Evolutionary conservation across 2,113 vertebrate genomes (phyloP).

Genomic region (Vidua chalybeata): DNA sequence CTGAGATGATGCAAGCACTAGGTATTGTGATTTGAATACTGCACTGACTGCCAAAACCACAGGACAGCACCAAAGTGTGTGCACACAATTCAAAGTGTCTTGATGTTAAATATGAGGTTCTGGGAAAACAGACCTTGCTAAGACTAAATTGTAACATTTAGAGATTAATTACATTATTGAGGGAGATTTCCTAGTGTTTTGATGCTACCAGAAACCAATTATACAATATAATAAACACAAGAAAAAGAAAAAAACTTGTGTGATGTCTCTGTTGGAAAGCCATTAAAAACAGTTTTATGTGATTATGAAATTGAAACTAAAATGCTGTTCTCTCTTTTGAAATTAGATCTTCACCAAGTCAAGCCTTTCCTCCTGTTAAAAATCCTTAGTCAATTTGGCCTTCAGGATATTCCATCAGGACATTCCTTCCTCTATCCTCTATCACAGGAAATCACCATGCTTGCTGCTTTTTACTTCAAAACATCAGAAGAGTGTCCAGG

Average conservation of each 20-base stretch:
- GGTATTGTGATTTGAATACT: neutral
- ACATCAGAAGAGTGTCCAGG: fast-evolving
- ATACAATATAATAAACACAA: neutral
- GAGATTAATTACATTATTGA: neutral
- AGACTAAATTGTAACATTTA: neutral
- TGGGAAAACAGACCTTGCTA: neutral
- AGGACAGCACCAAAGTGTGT: neutral
- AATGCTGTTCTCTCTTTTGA: neutral
- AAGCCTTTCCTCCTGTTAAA: neutral
- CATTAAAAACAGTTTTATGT: neutral
- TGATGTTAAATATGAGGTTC: neutral
- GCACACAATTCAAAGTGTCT: neutral
- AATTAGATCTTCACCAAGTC: neutral
- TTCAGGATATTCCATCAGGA: neutral
- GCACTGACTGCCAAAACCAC: neutral
- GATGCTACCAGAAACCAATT: neutral
- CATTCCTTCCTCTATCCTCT: neutral
- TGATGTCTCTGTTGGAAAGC: neutral
- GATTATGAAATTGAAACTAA: neutral
- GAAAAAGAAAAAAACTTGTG: neutral
- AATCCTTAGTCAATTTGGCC: neutral
- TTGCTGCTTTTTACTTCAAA: neutral
- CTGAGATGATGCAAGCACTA: neutral
- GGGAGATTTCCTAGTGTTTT: neutral
- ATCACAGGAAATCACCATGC: neutral